Evolutionary conservation across 2,888 invertebrate genomes (phyloP), one percentile per base, ranked within the genome.

Genomic region (Plagodis pulveraria): DNA sequence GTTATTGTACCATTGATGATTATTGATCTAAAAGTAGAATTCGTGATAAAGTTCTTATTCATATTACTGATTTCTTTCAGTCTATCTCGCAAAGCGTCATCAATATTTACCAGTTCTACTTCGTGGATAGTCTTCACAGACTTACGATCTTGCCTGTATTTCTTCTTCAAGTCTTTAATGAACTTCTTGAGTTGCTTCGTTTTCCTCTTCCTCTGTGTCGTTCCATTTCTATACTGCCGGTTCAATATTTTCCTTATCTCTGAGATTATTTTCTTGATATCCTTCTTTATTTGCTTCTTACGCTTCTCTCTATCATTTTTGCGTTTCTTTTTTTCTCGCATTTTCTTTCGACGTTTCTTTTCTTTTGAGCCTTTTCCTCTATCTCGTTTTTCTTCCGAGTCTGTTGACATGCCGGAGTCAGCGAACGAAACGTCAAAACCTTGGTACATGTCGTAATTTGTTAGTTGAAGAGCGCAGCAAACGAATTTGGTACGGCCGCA

Each of bases 351-450:
- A 0, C 61, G 62, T 1, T 63, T 69, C 4, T 46, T 73, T 58
- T 81, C 78, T 53, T 70, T 71, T 0, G 81, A 80, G 0, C 68
- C 67, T 50, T 48, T 61, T 0, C 66, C 63, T 49, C 71, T 57
- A 0, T 71, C 47, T 38, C 62, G 70, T 52, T 70, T 76, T 38
- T 87, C 89, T 2, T 81, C 78, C 0, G 84, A 76, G 50, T 88
- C 87, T 0, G 86, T 83, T 0, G 72, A 67, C 9, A 88, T 64
- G 22, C 74, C 80, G 0, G 80, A 80, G 36, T 79, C 81, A 0
- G 65, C 85, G 42, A 91, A 87, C 0, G 92, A 91, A 0, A 78
- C 68, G 50, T 91, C 91, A 50, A 90, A 79, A 0, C 86, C 90
- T 57, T 82, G 82, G 60, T 91, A 86, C 72, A 87, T 69, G 55